Evolutionary conservation across 2,888 invertebrate species (phyloP).

Genomic region (Acrocyrtus sp.): DNA sequence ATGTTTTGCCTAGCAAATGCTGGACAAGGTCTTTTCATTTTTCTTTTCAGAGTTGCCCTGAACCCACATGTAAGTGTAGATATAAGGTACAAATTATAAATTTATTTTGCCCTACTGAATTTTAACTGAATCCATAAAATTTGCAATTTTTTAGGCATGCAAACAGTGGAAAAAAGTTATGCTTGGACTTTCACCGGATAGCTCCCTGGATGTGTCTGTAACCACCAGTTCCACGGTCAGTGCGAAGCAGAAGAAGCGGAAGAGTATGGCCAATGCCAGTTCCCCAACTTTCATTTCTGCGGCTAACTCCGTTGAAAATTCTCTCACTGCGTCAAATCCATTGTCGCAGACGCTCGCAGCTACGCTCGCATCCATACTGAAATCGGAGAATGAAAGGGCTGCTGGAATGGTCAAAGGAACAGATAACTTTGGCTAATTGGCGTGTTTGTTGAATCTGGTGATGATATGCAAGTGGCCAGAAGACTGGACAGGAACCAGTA

Average conservation of each 20-base stretch:
- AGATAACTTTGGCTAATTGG: too few species aligned
- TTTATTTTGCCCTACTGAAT: too few species aligned
- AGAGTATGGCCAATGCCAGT: slow-evolving; percentile 39
- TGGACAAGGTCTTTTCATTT: slow-evolving; percentile 61
- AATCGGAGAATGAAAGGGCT: slow-evolving; percentile 27
- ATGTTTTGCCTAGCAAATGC: slow-evolving; percentile 59
- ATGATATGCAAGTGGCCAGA: too few species aligned
- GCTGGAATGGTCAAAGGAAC: too few species aligned
- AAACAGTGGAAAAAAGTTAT: slow-evolving; percentile 57
- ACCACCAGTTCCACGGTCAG: slow-evolving; percentile 22
- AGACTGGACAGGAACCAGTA: too few species aligned
- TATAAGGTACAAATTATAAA: background rate
- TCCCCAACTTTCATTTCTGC: slow-evolving; percentile 51
- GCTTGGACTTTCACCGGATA: slow-evolving; percentile 43
- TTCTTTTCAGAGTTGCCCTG: slow-evolving; percentile 59
- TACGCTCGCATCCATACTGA: slow-evolving; percentile 48
- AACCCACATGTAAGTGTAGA: slow-evolving; percentile 55
- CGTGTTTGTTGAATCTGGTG: too few species aligned
- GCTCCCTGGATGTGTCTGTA: slow-evolving; percentile 25
- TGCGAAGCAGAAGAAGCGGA: slow-evolving; percentile 15
- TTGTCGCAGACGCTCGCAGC: slow-evolving; percentile 47
- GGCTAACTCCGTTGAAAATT: slow-evolving; percentile 57
- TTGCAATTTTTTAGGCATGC: slow-evolving; percentile 49
- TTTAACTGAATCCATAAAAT: background rate
- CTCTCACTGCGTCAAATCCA: slow-evolving; percentile 56